Evolutionary conservation across 2,113 vertebrate genomes (phyloP).

Genomic region (Hemiprocne comata): DNA sequence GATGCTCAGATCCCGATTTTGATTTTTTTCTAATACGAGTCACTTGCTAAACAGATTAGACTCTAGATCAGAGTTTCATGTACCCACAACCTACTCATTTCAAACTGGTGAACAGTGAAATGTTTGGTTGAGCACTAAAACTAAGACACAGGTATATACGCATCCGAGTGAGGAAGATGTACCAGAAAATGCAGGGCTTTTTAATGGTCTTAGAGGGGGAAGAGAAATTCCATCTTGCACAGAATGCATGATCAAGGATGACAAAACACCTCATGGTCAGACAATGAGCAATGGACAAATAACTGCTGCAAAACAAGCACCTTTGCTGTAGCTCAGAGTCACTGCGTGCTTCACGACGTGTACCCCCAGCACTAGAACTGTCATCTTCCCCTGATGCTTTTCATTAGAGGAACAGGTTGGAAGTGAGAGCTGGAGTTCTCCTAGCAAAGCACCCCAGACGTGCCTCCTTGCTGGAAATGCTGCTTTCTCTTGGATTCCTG

Average conservation of each 20-base stretch:
- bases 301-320: not conserved
- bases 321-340: not conserved
- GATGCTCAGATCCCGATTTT: not conserved
- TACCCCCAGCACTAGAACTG: not conserved
- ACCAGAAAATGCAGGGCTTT: not conserved
- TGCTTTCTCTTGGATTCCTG: not conserved
- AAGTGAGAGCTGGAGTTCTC: not conserved
- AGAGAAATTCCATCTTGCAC: not conserved
- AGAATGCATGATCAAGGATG: not conserved
- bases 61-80: not conserved
- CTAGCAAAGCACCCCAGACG: not conserved
- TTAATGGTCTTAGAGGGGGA: not conserved
- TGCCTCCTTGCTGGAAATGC: not conserved
- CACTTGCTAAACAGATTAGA: not conserved
- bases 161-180: not conserved
- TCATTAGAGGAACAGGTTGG: not conserved
- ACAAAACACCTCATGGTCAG: not conserved
- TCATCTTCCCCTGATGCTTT: not conserved
- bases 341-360: accelerated
- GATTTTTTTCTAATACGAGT: not conserved
- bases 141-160: not conserved
- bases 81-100: not conserved
- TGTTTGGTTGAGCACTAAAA: not conserved
- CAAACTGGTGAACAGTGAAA: not conserved
- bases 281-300: not conserved